These are phyloP conservation scores for Xiphophorus birchmanni DNA, from an alignment of 2,797 vertebrate species.

Conservation along the genomic window DNA sequence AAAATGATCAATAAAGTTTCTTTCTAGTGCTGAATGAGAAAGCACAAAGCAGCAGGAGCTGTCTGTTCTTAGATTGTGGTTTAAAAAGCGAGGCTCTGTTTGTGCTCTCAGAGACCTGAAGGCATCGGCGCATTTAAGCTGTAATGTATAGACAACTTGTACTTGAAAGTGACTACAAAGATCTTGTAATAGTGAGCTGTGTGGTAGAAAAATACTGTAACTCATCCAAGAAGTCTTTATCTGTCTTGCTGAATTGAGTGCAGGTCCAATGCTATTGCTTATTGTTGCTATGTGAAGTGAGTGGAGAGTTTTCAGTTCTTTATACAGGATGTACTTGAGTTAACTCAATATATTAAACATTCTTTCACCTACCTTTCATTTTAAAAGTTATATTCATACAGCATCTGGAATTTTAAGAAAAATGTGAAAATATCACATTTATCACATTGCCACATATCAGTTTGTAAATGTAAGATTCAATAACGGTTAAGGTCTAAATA, in stretches of 20 bases:
- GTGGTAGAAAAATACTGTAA: background rate
- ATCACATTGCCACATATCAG: no score
- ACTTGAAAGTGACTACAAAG: background rate
- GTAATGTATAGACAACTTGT: background rate
- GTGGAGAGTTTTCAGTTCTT: background rate
- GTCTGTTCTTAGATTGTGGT: background rate
- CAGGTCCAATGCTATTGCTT: background rate
- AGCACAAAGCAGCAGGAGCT: background rate
- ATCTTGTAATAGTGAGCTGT: background rate
- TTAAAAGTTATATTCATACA: background rate
- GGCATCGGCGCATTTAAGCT: background rate
- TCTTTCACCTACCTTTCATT: background rate
- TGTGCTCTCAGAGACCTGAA: background rate
- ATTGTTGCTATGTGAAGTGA: background rate
- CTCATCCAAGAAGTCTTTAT: background rate
- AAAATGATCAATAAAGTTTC: conserved; percentile 1
- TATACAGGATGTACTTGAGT: background rate
- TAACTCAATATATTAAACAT: background rate
- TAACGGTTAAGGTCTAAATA: background rate
- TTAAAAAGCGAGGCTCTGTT: background rate
- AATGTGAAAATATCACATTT: background rate
- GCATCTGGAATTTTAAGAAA: background rate
- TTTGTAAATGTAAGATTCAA: background rate
- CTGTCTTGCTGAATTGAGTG: background rate
- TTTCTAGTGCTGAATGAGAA: background rate